These are phyloP conservation scores for Sylvia atricapilla DNA, from an alignment of 2,113 vertebrate genomes.

Conservation along the genomic window DNA sequence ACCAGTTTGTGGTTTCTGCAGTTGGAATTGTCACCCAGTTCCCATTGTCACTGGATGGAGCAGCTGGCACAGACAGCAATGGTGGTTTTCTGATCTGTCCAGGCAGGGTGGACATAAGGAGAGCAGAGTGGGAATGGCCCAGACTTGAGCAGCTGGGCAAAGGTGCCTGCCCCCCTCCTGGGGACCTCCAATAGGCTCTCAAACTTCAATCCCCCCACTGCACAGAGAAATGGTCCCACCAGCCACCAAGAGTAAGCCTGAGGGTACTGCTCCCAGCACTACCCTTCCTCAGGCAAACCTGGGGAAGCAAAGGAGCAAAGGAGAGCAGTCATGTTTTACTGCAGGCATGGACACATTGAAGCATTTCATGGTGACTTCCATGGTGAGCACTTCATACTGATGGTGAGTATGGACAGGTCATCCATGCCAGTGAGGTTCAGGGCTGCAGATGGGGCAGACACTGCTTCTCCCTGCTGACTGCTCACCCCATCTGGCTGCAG, in stretches of 20 bases:
- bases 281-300: neutral
- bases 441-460: neutral
- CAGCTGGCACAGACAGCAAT: neutral
- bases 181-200: neutral
- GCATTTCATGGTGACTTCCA: neutral
- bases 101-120: neutral
- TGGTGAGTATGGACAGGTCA: rapidly evolving
- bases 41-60: neutral
- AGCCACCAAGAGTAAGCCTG: neutral
- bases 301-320: neutral
- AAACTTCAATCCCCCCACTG: neutral
- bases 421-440: neutral
- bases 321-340: neutral
- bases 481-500: neutral
- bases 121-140: neutral
- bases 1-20: neutral
- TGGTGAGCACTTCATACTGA: neutral
- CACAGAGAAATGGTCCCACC: neutral
- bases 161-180: neutral
- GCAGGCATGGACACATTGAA: neutral
- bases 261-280: neutral
- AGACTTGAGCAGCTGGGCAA: neutral
- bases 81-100: neutral
- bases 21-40: neutral
- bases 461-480: neutral